Conservation (phyloP, 1,140 invertebrate genomes). For the Listronotus oregonensis region DNA sequence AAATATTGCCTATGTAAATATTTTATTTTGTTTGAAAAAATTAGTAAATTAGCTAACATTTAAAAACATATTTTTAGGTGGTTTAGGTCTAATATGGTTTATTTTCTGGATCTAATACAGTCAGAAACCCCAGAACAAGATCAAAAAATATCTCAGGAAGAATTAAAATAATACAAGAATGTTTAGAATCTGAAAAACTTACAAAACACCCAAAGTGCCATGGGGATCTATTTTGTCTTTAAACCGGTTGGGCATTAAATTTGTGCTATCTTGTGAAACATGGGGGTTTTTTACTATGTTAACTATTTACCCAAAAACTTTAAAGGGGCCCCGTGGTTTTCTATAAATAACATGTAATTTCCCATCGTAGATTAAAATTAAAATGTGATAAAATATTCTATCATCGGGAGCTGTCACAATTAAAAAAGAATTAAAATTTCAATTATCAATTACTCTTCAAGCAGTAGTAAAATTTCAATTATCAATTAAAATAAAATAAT, state of each 20-base stretch:
- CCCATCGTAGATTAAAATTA: too few species aligned
- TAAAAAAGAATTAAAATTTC: too few species aligned
- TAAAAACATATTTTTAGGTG: slow-evolving; percentile 4
- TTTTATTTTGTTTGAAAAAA: background rate
- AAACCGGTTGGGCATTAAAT: slow-evolving; percentile 21
- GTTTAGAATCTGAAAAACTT: slow-evolving; percentile 2
- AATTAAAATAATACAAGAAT: slow-evolving; percentile 17
- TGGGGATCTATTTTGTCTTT: slow-evolving; percentile 17
- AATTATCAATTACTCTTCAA: too few species aligned
- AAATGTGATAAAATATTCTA: too few species aligned
- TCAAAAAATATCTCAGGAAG: slow-evolving; percentile 5
- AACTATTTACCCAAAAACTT: slow-evolving; percentile 27
- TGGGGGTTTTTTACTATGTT: slow-evolving; percentile 27
- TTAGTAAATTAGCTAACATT: background rate
- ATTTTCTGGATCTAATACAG: slow-evolving; percentile 7
- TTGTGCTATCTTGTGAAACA: slow-evolving; percentile 23
- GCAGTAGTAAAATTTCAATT: too few species aligned
- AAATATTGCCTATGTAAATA: background rate
- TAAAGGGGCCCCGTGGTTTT: too few species aligned
- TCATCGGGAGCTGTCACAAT: too few species aligned
- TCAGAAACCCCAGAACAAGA: slow-evolving; percentile 17
- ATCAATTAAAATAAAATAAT: too few species aligned
- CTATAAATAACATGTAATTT: too few species aligned
- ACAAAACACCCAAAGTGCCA: background rate
- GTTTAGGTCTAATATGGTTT: slow-evolving; percentile 19